A percentile compares a stretch with the other conserved stretches of the same genome.
Evolutionary conservation across 2,888 invertebrate genomes (phyloP).

Genomic region (Drosophila limbata): DNA sequence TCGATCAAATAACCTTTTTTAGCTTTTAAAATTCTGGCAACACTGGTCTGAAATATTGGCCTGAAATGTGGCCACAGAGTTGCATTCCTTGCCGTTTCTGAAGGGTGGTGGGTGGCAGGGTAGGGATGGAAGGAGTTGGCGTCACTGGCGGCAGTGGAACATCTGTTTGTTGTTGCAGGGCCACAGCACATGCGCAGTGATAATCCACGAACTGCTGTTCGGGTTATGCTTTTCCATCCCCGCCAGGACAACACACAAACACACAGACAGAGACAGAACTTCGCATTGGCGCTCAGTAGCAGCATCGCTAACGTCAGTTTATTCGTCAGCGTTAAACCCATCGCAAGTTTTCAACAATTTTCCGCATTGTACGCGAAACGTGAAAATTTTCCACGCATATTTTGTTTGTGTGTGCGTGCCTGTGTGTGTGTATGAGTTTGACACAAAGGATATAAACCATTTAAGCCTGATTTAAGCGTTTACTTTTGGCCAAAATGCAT

Average conservation of each 20-base stretch:
- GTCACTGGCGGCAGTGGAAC: conserved; percentile 26
- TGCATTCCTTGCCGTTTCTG: conserved; percentile 27
- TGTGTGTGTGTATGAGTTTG: conserved; percentile 16
- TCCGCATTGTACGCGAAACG: conserved; percentile 43
- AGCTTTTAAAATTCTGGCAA: background rate
- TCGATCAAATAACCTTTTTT: background rate
- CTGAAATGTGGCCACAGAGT: conserved; percentile 22
- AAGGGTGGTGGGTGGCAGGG: background rate
- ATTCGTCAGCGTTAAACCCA: conserved; percentile 60
- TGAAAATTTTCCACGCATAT: conserved; percentile 50
- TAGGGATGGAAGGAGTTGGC: background rate
- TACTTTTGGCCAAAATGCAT: conserved; percentile 11
- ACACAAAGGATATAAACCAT: conserved; percentile 16
- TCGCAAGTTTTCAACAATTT: conserved; percentile 60
- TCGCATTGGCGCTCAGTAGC: conserved; percentile 4
- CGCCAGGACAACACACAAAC: conserved; percentile 15
- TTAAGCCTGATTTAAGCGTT: conserved; percentile 11
- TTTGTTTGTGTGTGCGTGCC: conserved; percentile 15
- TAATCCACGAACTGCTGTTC: conserved; percentile 30
- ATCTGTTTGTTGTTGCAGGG: conserved; percentile 59
- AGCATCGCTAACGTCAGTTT: conserved; percentile 62
- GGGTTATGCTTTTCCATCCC: conserved; percentile 37
- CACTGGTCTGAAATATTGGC: conserved; percentile 5
- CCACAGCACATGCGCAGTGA: conserved; percentile 52
- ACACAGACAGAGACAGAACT: conserved; percentile 5